Evolutionary conservation across 2,888 invertebrate genomes (phyloP), one percentile per base, ranked within the genome.

Genomic region (Eupithecia subfuscata): DNA sequence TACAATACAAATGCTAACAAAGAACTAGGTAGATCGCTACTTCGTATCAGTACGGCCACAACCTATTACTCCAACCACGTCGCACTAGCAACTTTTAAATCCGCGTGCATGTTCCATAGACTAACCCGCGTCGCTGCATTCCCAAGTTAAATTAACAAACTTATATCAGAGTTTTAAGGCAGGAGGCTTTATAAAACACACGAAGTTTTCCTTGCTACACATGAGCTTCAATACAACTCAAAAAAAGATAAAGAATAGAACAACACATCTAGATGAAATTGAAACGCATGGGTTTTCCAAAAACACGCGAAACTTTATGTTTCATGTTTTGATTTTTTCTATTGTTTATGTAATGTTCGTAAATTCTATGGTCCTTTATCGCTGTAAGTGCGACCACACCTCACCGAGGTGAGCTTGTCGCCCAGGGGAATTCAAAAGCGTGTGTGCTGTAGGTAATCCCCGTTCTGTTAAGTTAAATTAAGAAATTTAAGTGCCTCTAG

Each of bases 361-460:
- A 56, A 2, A 56, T 48, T 48, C 1, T 22, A 60, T 25, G 25
- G 14, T 60, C 65, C 0, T 67, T 9, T 34, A 14, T 56, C 79
- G 79, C 75, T 69, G n/a, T 30, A 73, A 77, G 60, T 78, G 65
- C 63, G 18, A 77, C 80, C 81, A 65, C 73, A 70, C 75, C 79
- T 68, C 75, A 81, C 81, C 80, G 82, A 70, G 79, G 81, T 83
- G 82, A 83, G 84, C 84, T 82, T 82, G 81, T 80, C 83, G 84
- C 86, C 84, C 83, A 79, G 71, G 86, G 86, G 86, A 85, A 85
- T 87, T 87, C 85, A 84, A 84, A 86, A 87, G 83, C 85, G 82
- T 84, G 80, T 80, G 79, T 81, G 82, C 77, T 77, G 78, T 77
- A 76, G 73, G 81, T 79, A 78, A 80, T 82, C 79, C 72, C 72